A percentile compares a stretch with the other conserved stretches of the same genome.
Conservation (phyloP, 2,113 vertebrate species). For the Poeciliopsis prolifica region DNA sequence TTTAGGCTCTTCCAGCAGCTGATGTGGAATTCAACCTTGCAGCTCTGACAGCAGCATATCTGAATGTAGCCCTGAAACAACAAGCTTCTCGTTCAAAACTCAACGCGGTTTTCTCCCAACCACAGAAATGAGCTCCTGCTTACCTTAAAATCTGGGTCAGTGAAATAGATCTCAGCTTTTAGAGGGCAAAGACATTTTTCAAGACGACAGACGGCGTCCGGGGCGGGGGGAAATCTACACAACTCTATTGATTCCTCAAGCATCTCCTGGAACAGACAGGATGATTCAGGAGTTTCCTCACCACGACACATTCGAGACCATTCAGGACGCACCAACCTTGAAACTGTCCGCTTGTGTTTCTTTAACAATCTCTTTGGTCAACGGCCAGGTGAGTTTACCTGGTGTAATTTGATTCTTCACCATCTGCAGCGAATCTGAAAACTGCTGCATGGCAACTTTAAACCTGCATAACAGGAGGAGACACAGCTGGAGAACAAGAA, state of each 20-base stretch:
- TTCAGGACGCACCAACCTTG: slow-evolving; percentile 74
- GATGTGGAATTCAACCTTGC: slow-evolving; percentile 91
- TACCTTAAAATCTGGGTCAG: slow-evolving; percentile 97
- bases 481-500: neutral
- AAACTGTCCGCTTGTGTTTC: slow-evolving; percentile 86
- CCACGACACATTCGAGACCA: too few species aligned
- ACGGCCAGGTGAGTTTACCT: slow-evolving; percentile 91
- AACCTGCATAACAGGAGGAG: slow-evolving; percentile 77
- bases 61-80: slow-evolving; percentile 89
- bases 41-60: slow-evolving; percentile 86
- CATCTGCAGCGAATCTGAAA: slow-evolving; percentile 84
- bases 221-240: slow-evolving; percentile 89
- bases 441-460: slow-evolving; percentile 83
- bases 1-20: slow-evolving; percentile 95
- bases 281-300: too few species aligned
- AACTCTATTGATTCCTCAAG: slow-evolving; percentile 82
- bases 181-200: slow-evolving; percentile 78
- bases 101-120: neutral
- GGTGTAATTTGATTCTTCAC: slow-evolving; percentile 84
- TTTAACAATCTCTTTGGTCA: slow-evolving; percentile 85
- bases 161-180: slow-evolving; percentile 90
- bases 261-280: slow-evolving; percentile 69
- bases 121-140: neutral
- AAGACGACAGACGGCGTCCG: slow-evolving; percentile 88
- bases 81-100: neutral